Evolutionary conservation across 2,113 vertebrate genomes (phyloP), one percentile per base, ranked within the genome.

Genomic region (Telmatochromis sp.): DNA sequence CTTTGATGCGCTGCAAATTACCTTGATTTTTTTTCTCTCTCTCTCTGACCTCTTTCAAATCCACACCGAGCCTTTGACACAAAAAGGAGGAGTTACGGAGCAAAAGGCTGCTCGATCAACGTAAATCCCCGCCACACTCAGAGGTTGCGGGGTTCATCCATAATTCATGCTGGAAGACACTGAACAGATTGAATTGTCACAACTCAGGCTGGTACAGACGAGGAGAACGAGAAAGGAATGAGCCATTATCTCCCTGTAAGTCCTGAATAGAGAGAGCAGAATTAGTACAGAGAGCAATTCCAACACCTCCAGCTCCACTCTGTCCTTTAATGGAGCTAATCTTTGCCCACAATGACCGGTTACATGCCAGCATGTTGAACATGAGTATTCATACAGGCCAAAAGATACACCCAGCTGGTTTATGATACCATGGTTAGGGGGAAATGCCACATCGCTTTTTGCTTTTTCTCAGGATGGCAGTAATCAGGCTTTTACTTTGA

Each of bases 151-250:
- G 85, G 75, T 91, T 95, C 93, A 93, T 95, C 92, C 90, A 93
- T 94, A 91, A 94, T 95, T 92, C 93, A 93, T 90, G 85, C 13
- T 9, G 15, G 31, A 81, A 84, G 91, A 89, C 86, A 17, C 12
- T 7, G 82, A 93, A 87, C 90, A 93, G 92, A 95, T 93, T 93
- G 92, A 93, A 91, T 89, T 92, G 93, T 93, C 92, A 92, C 90
- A 92, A 88, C 53, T 83, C 13, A 4, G 87, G 35, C 85, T 40
- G 79, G 37, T 81, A 63, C 40, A 81, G 65, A 65, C 5, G 35
- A 55, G 82, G 85, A 45, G 86, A 47, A 68, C 5, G 31, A 84
- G 79, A 17, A 79, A 73, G 87, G 63, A 75, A 80, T 81, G 89
- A 82, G 71, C 78, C 40, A 40, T 47, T 73, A 71, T 87, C 50